These are phyloP conservation scores for Pica pica DNA, from an alignment of 2,113 vertebrate genomes.

Conservation along the genomic window DNA sequence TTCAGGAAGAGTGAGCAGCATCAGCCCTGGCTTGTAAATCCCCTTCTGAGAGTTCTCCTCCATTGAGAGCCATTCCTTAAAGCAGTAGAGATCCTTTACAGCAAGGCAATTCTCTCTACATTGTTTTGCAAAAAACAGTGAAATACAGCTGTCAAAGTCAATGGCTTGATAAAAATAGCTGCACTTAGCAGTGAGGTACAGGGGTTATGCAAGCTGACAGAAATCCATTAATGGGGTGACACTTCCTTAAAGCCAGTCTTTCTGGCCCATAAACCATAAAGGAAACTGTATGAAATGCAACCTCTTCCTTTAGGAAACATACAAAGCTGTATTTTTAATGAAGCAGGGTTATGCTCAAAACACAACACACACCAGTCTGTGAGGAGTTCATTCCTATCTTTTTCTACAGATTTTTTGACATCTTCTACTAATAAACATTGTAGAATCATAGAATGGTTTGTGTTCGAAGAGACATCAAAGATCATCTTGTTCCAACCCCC, in stretches of 20 bases:
- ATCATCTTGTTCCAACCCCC: background rate
- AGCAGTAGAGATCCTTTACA: constrained; percentile 94
- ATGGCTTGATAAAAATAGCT: background rate
- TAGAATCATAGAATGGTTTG: background rate
- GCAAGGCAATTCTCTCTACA: constrained; percentile 92
- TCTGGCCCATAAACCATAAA: background rate
- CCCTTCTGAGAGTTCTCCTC: constrained; percentile 76
- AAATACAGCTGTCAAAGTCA: constrained; percentile 62
- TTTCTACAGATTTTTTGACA: background rate
- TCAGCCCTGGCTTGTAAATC: constrained; percentile 69
- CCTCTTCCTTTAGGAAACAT: background rate
- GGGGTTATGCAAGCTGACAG: background rate
- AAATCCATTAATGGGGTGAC: background rate
- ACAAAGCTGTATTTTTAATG: background rate
- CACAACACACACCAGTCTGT: background rate
- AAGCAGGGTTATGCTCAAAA: background rate
- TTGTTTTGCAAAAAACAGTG: constrained; percentile 57
- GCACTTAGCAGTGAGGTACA: background rate
- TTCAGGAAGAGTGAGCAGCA: constrained; percentile 75
- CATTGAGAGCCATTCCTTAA: constrained; percentile 84
- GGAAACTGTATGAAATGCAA: background rate
- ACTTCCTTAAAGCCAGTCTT: background rate
- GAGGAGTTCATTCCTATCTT: background rate
- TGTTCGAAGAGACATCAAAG: background rate
- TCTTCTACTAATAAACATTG: background rate